Evolutionary conservation across 1,140 invertebrate genomes (phyloP), one percentile per base, ranked within the genome.

Genomic region (Popillia japonica): DNA sequence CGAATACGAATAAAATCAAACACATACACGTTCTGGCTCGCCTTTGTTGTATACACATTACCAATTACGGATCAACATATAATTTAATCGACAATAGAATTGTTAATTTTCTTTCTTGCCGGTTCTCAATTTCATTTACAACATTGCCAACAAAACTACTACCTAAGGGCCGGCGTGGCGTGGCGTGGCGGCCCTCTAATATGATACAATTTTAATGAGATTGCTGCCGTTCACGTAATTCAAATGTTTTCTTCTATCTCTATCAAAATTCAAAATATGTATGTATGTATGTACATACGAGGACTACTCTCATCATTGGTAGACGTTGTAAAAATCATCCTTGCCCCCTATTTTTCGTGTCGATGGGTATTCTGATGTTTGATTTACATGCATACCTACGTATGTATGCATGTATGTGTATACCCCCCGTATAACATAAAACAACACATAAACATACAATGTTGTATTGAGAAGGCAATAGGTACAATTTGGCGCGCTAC

Each of bases 81-180:
- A 48, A 48, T 48, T 48, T 48, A 48, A 48, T 48, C 44, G 44
- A 48, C 44, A 48, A 48, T 48, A n/a, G 44, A 48, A 48, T 48
- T 48, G 44, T 48, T 48, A 48, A 48, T 48, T 48, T 48, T 48
- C 44, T 48, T 48, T 11, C 44, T 48, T n/a, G 11, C 17, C 44
- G 44, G 44, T 48, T 48, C 44, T 48, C 44, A 48, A 48, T 48
- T 48, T 48, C 44, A 48, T 48, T 48, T 48, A 48, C 11, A 48
- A 48, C 44, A 48, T 48, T 48, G 11, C 11, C 44, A 48, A 48
- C 44, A 48, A n/a, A n/a, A 48, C 44, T 48, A 48, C 44, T 48
- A 48, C 44, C 44, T 48, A 48, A 48, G 11, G 44, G 44, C 44
- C 44, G n/a, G n/a, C n/a, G n/a, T n/a, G n/a, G n/a, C n/a, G n/a